Evolutionary conservation across 1,140 invertebrate genomes (phyloP).

Genomic region (Cydia amplana): DNA sequence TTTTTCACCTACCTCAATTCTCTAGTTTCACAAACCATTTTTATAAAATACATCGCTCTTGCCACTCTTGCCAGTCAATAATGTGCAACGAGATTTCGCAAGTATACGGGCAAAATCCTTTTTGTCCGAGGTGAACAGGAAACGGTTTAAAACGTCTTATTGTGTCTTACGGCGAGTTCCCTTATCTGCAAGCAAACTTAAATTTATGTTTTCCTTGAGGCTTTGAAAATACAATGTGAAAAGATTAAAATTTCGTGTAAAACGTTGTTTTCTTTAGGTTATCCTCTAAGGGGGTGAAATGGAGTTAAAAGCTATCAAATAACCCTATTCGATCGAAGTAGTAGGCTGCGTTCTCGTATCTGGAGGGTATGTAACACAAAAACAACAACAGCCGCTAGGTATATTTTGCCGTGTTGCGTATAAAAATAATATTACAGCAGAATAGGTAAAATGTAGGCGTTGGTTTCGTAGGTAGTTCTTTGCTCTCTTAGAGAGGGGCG

Average conservation of each 20-base stretch:
- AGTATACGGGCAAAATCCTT: conserved; percentile 15
- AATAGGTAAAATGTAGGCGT: too few relatives aligned
- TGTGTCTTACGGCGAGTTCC: conserved; percentile 26
- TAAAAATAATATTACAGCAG: too few relatives aligned
- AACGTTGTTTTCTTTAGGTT: too few relatives aligned
- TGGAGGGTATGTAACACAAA: too few relatives aligned
- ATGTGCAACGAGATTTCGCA: conserved; percentile 17
- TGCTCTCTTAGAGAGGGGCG: too few relatives aligned
- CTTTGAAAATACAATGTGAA: conserved; percentile 24
- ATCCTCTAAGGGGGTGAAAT: too few relatives aligned
- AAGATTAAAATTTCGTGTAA: conserved; percentile 1
- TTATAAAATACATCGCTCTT: not conserved
- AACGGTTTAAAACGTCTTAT: conserved; percentile 32
- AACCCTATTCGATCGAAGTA: too few relatives aligned
- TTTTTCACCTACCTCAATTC: not conserved
- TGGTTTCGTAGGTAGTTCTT: too few relatives aligned
- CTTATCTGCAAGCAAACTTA: conserved; percentile 31
- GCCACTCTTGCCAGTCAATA: conserved; percentile 3
- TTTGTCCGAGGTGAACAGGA: conserved; percentile 25
- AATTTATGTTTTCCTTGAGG: conserved; percentile 30
- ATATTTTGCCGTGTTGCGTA: too few relatives aligned
- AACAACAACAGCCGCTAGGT: too few relatives aligned
- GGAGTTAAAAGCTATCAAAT: too few relatives aligned
- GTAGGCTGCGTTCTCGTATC: too few relatives aligned
- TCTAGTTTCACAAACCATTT: not conserved